Evolutionary conservation across 2,113 vertebrate genomes (phyloP).

Genomic region (Rhinolophus sinicus): DNA sequence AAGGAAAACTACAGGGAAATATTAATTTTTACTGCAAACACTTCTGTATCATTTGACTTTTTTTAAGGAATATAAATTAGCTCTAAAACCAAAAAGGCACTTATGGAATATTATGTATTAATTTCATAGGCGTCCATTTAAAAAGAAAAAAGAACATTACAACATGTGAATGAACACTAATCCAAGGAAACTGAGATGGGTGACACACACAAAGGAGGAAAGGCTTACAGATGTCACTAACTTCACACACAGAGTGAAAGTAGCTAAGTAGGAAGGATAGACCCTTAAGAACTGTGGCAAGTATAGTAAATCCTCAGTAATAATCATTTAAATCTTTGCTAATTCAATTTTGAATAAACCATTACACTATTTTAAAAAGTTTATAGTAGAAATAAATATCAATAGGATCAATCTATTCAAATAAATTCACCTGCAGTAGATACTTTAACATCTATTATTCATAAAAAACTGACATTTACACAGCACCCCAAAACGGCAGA

Average conservation of each 20-base stretch:
- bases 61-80: not conserved
- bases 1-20: not conserved
- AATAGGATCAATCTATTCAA: not conserved
- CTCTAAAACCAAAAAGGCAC: not conserved
- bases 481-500: not conserved
- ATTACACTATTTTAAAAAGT: not conserved
- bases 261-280: not conserved
- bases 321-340: not conserved
- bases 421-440: not conserved
- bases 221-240: not conserved
- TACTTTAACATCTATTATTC: not conserved
- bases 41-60: not conserved
- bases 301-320: not conserved
- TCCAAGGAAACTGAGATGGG: not conserved
- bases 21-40: constrained; percentile 22
- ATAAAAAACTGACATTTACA: not conserved
- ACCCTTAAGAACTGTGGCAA: not conserved
- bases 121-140: not conserved
- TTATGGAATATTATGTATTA: not conserved
- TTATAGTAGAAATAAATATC: constrained; percentile 31
- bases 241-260: not conserved
- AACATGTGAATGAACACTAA: not conserved
- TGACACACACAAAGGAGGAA: not conserved
- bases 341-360: not conserved
- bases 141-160: not conserved